Evolutionary conservation across 2,888 invertebrate genomes (phyloP), one percentile per base, ranked within the genome.

Genomic region (Scotopteryx bipunctaria): DNA sequence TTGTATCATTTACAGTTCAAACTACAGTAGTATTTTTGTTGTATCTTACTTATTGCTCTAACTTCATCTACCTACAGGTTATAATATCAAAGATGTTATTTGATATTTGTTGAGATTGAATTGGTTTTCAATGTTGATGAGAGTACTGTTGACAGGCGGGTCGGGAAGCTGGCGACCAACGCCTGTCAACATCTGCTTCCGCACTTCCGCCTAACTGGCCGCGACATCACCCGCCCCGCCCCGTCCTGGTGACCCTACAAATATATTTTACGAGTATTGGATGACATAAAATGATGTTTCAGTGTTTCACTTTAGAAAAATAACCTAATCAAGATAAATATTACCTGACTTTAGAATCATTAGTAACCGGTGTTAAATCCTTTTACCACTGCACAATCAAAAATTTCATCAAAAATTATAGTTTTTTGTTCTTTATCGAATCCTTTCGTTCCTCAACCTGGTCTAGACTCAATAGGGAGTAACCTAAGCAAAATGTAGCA

Each of bases 101-200:
- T 59, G 60, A 56, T 55, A 59, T 51, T 41, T n/a, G 23, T 35
- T 60, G 58, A 74, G 70, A 78, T 71, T 74, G 76, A 77, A 78
- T 65, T 67, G 68, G 57, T 66, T 71, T 75, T 71, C 54, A 53
- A 59, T 55, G 49, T 51, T 58, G 58, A 57, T 51, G 57, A 45
- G 59, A 61, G 63, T 64, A 64, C 61, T 62, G 69, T 61, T 71
- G 78, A 76, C 76, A 71, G 64, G 62, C 61, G 63, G 35, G 58
- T 52, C 58, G 59, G 61, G 61, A 66, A 59, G 57, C 40, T 40
- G 57, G 62, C 57, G 59, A 59, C 40, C 61, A 61, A 60, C 51
- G 60, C 59, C 71, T 78, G 81, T 81, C 84, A 78, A 81, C 83
- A 78, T 81, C 76, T 81, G 81, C 73, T 80, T 82, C 82, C 82